Evolutionary conservation across 2,888 invertebrate species (phyloP).

Genomic region (Lucinisca nassula): DNA sequence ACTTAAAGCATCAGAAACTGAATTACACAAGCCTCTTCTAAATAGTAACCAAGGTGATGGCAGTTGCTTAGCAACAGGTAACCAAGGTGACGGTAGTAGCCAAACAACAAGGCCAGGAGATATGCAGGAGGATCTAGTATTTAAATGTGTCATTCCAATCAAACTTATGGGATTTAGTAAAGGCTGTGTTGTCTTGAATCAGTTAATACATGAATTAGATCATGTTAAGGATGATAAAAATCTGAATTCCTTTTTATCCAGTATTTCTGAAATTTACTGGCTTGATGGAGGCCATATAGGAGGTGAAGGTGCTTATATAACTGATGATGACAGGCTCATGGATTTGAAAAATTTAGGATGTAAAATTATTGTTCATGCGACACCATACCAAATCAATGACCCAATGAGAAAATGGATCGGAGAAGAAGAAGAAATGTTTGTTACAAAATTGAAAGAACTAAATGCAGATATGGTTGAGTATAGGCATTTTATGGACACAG

Average conservation of each 20-base stretch:
- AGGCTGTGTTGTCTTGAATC: conserved; percentile 97
- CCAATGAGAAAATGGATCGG: conserved; percentile 94
- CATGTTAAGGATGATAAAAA: conserved; percentile 58
- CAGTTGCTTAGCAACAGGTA: neutral
- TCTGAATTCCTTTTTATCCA: conserved; percentile 88
- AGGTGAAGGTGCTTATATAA: conserved; percentile 95
- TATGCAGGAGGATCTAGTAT: neutral
- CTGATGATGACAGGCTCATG: conserved; percentile 92
- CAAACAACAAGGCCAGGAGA: neutral
- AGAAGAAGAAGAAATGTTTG: conserved; percentile 94
- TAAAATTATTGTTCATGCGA: conserved; percentile 93
- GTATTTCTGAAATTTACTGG: conserved; percentile 95
- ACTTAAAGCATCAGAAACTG: neutral
- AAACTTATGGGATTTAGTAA: conserved; percentile 95
- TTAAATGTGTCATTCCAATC: neutral
- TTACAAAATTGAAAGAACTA: conserved; percentile 91
- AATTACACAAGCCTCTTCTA: neutral
- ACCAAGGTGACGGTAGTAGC: neutral
- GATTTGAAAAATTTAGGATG: conserved; percentile 91
- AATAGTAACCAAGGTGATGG: neutral
- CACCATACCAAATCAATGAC: conserved; percentile 96
- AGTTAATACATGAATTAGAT: conserved; percentile 95
- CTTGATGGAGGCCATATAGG: conserved; percentile 97
- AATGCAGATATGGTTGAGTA: conserved; percentile 91
- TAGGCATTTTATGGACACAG: conserved; percentile 91